Percentiles rank a stretch among this genome's conserved stretches.
Evolutionary conservation across 2,888 invertebrate species (phyloP).

Genomic region (Biston betularia): DNA sequence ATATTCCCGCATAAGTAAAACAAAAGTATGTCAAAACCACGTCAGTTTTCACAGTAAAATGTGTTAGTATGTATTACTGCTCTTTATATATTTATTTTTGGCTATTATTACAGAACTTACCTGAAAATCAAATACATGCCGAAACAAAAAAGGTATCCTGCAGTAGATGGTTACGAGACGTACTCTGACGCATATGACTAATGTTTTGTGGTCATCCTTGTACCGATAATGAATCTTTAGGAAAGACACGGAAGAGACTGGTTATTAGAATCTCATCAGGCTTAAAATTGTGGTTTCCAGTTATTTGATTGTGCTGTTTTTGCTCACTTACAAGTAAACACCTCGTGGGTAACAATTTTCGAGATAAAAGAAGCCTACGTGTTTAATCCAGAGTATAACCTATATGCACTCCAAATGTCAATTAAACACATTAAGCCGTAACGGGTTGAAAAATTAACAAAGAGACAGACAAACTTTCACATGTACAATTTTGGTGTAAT

Average conservation of each 20-base stretch:
- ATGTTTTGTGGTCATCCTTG: neutral
- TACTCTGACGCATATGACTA: neutral
- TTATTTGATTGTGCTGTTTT: neutral
- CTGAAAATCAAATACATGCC: neutral
- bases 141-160: neutral
- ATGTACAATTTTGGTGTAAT: neutral
- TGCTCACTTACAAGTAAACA: neutral
- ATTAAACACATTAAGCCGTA: too few relatives aligned
- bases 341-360: neutral
- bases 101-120: neutral
- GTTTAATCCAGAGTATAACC: too few relatives aligned
- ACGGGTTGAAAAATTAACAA: too few relatives aligned
- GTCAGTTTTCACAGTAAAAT: too few relatives aligned
- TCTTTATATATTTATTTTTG: too few relatives aligned
- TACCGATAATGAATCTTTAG: neutral
- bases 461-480: too few relatives aligned
- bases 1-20: too few relatives aligned
- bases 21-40: too few relatives aligned
- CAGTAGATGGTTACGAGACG: neutral
- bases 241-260: neutral
- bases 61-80: too few relatives aligned
- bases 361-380: too few relatives aligned
- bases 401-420: too few relatives aligned
- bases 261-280: conserved; percentile 7
- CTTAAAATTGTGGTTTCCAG: neutral